A percentile compares a stretch with the other conserved stretches of the same genome.
These are phyloP conservation scores for Lagria hirta DNA, from an alignment of 2,888 invertebrate genomes.

Conservation along the genomic window DNA sequence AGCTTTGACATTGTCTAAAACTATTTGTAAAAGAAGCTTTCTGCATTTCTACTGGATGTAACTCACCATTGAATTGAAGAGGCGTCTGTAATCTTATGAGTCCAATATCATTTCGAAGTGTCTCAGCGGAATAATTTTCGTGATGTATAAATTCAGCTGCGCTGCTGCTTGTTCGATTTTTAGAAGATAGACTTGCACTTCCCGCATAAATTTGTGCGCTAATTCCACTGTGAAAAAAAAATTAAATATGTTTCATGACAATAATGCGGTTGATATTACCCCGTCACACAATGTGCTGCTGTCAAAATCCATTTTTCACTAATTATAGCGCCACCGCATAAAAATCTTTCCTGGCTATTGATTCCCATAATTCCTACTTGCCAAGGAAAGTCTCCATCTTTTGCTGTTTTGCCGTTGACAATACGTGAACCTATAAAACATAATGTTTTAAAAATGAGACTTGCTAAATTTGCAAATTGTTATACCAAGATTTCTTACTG, in stretches of 20 bases:
- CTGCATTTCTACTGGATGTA: too few relatives aligned
- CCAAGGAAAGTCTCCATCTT: conserved; percentile 13
- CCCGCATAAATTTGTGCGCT: conserved; percentile 10
- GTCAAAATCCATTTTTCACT: conserved; percentile 16
- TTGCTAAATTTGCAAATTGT: too few relatives aligned
- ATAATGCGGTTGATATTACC: too few relatives aligned
- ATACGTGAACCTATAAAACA: conserved; percentile 3
- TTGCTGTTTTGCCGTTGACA: conserved; percentile 10
- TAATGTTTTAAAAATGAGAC: too few relatives aligned
- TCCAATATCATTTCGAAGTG: conserved; percentile 12
- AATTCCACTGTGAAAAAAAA: too few relatives aligned
- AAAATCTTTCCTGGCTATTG: background rate
- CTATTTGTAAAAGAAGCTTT: too few relatives aligned
- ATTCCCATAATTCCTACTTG: conserved; percentile 15
- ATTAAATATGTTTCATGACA: too few relatives aligned
- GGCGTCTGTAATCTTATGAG: conserved; percentile 2
- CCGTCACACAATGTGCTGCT: conserved; percentile 16
- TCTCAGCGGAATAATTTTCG: conserved; percentile 1
- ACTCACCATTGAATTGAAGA: conserved; percentile 4
- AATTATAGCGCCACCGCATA: conserved; percentile 16
- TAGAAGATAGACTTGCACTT: background rate
- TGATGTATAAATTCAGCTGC: conserved; percentile 8
- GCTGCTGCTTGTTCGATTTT: background rate
- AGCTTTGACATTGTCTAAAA: conserved; percentile 5
- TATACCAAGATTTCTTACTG: too few relatives aligned